Evolutionary conservation across 2,113 vertebrate species (phyloP), one percentile per base, ranked within the genome.

Genomic region (Lota lota): DNA sequence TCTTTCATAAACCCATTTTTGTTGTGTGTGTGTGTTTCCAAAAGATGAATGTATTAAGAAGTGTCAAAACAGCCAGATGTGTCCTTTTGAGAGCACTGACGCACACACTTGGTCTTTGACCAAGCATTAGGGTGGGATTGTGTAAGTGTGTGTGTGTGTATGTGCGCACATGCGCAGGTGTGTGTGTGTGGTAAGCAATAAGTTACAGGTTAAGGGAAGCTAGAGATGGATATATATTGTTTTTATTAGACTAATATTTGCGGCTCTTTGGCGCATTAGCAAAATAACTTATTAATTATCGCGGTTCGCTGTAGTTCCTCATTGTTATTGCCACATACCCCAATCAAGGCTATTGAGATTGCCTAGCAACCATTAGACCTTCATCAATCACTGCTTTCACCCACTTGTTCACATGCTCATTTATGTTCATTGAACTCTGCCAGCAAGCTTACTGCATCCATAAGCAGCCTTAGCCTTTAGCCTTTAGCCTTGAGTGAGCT

Each of bases 391-490:
- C 54, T 21, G 21, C 33, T 19, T 14, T 18, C 5, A 19, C 67
- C 63, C 64, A 63, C 40, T 83, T 80, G 64, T 83, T 84, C 76
- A 81, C 75, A 66, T 78, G 78, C 84, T 88, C 87, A 85, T 90
- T 87, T 88, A 88, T 90, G 85, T 88, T 88, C 87, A 88, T 88
- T 81, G 75, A 86, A 84, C 85, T 83, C 76, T 85, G 85, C 87
- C 83, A 85, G 79, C 86, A 87, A 88, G 84, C 85, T 85, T 8
- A 14, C 40, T 8, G 40, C 40, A 11, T 90, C 84, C 22, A 66
- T 79, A 84, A 88, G 82, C 75, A 78, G 76, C 73, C 66, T 7
- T 73, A 83, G n/a, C n/a, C n/a, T n/a, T n/a, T n/a, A 33, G 28
- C 28, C n/a, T n/a, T n/a, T 33, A 33, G 77, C 88, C 88, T 90